phyloP scores from a whole-genome alignment of 1,140 invertebrate genomes.

The Himalopsyche phryganea region DNA sequence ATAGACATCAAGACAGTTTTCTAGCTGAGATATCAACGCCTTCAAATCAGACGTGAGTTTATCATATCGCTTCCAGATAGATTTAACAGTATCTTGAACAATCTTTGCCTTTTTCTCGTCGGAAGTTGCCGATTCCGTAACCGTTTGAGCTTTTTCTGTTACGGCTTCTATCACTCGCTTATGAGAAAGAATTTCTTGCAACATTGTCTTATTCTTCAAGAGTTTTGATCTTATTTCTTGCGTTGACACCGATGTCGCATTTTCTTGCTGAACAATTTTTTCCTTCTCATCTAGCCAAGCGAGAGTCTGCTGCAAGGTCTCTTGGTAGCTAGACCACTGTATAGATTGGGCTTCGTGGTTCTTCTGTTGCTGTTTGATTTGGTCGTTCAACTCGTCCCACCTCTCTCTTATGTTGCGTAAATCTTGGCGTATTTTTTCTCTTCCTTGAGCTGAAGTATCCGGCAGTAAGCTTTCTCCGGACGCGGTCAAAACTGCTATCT shows the following conservation, averaged over 20 bases:
- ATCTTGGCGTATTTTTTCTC: slow-evolving; percentile 83
- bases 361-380: slow-evolving; percentile 77
- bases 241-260: slow-evolving; percentile 60
- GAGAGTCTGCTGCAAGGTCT: slow-evolving; percentile 75
- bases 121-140: slow-evolving; percentile 54
- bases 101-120: slow-evolving; percentile 60
- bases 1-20: slow-evolving; percentile 71
- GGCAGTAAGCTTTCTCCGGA: slow-evolving; percentile 84
- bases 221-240: slow-evolving; percentile 86
- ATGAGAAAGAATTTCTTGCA: slow-evolving; percentile 87
- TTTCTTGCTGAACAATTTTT: slow-evolving; percentile 70
- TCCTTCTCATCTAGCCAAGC: slow-evolving; percentile 87
- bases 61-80: slow-evolving; percentile 73
- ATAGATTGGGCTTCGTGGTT: slow-evolving; percentile 79
- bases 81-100: slow-evolving; percentile 64
- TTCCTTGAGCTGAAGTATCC: slow-evolving; percentile 84
- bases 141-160: slow-evolving; percentile 77
- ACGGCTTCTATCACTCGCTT: slow-evolving; percentile 86
- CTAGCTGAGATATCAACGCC: slow-evolving; percentile 57
- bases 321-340: slow-evolving; percentile 81
- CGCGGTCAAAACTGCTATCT: slow-evolving; percentile 67
- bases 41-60: slow-evolving; percentile 55
- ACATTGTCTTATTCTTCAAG: slow-evolving; percentile 78
- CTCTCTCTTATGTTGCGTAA: slow-evolving; percentile 72
- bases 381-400: slow-evolving; percentile 82